Evolutionary conservation across 2,888 invertebrate genomes (phyloP), one percentile per base, ranked within the genome.

Genomic region (Magallana nippona): DNA sequence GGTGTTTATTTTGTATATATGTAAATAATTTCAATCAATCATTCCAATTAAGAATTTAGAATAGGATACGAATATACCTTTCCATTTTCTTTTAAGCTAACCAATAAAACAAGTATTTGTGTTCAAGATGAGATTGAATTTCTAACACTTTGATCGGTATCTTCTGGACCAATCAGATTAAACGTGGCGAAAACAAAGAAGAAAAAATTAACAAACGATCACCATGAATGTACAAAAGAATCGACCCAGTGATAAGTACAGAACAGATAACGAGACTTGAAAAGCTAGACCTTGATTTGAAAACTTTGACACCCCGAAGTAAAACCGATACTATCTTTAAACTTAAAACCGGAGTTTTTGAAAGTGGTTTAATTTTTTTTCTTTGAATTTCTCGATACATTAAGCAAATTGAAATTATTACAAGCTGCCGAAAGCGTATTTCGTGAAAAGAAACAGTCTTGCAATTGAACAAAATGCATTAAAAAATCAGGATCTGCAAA

Each of bases 271-370:
- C 27, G 15, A 27, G 8, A 71, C 10, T 15, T 71, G 71, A 10
- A 71, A 15, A 71, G 32, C 71, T 71, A 71, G 22, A 27, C 71
- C 71, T 71, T 71, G 71, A 22, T 71, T 22, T 32, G 19, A 15
- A 15, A 27, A 22, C 71, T 82, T 82, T 82, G 82, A 82, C 82
- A 82, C 82, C 71, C 71, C 55, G 71, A 71, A 71, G 82, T 82
- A 32, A 82, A 71, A 56, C 13, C 15, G 71, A 71, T 71, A 71
- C 71, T 10, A 32, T 71, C 27, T 71, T 27, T 71, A 15, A 15
- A 19, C 19, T 60, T 60, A 60, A 60, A 71, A 2, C 8, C 32
- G 13, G 15, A 71, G 22, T 71, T 71, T 22, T 71, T 71, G 22
- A 15, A 2, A 71, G 32, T 15, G 22, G 3, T 5, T 22, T 32